phyloP scores from a whole-genome alignment of 2,113 vertebrate genomes.

The Herpailurus yagouaroundi region DNA sequence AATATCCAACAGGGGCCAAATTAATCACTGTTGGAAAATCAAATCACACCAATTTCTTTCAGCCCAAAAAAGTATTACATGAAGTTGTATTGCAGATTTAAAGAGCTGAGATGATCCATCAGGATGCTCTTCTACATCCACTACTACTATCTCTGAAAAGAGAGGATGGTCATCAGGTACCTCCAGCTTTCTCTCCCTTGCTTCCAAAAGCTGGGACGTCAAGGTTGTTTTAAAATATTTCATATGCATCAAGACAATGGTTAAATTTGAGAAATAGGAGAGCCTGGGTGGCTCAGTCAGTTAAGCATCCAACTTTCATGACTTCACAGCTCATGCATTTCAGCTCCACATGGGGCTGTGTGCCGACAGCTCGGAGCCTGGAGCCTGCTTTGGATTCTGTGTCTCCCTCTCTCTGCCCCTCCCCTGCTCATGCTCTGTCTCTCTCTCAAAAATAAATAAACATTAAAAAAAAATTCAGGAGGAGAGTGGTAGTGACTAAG shows the following conservation, averaged over 20 bases:
- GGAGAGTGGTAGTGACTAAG: neutral
- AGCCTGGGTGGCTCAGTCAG: too few species aligned
- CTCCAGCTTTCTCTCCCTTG: neutral
- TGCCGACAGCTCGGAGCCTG: too few species aligned
- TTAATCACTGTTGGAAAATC: conserved; percentile 38
- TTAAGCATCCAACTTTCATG: too few species aligned
- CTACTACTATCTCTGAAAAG: neutral
- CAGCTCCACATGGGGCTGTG: too few species aligned
- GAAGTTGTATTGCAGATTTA: neutral
- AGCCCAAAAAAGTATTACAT: conserved; percentile 19
- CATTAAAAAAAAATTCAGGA: neutral
- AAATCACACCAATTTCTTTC: conserved; percentile 48
- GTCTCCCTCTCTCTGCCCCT: too few species aligned
- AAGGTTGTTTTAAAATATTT: conserved; percentile 31
- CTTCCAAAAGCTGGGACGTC: neutral
- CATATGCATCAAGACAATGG: neutral
- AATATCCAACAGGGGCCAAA: neutral
- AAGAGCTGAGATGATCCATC: neutral
- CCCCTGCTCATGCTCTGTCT: too few species aligned
- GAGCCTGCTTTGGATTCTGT: too few species aligned
- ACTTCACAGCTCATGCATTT: too few species aligned
- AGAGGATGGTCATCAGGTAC: neutral
- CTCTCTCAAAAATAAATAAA: too few species aligned
- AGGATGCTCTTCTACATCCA: neutral
- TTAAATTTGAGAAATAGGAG: neutral